Conservation (phyloP, 1,140 invertebrate species). For the Rhopalosiphum maidis region DNA sequence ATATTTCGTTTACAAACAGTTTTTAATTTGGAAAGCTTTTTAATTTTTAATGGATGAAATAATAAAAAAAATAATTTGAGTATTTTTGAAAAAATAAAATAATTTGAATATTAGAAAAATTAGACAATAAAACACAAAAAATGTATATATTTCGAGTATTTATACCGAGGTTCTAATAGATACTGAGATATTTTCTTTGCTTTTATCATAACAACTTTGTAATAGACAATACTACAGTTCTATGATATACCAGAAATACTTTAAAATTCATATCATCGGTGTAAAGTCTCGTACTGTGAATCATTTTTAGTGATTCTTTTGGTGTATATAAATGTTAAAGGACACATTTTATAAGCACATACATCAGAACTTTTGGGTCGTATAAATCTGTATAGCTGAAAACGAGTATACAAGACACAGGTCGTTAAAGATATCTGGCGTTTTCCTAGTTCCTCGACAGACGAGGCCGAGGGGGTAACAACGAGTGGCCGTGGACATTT, state of each 20-base stretch:
- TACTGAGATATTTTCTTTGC: not conserved
- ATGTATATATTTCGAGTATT: not conserved
- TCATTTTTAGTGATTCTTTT: not conserved
- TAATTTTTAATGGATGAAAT: too few species aligned
- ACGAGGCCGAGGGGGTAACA: not conserved
- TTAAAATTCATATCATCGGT: not conserved
- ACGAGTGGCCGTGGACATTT: constrained; percentile 25
- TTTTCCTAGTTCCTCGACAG: not conserved
- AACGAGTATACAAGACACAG: constrained; percentile 5
- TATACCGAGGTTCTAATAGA: not conserved
- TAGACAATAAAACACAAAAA: not conserved
- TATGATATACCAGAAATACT: not conserved
- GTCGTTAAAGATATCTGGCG: constrained; percentile 43
- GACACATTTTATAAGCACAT: constrained; percentile 1
- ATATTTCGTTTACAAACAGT: not conserved
- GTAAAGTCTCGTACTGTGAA: not conserved
- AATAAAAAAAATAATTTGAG: not conserved
- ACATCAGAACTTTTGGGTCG: not conserved
- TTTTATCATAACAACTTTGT: not conserved
- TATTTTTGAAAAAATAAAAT: not conserved
- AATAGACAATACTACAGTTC: not conserved
- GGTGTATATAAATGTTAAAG: not conserved
- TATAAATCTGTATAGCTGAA: constrained; percentile 38
- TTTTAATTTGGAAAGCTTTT: not conserved
- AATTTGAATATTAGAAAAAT: not conserved